phyloP scores from a whole-genome alignment of 2,888 invertebrate genomes.

The Eucera pruinosa region DNA sequence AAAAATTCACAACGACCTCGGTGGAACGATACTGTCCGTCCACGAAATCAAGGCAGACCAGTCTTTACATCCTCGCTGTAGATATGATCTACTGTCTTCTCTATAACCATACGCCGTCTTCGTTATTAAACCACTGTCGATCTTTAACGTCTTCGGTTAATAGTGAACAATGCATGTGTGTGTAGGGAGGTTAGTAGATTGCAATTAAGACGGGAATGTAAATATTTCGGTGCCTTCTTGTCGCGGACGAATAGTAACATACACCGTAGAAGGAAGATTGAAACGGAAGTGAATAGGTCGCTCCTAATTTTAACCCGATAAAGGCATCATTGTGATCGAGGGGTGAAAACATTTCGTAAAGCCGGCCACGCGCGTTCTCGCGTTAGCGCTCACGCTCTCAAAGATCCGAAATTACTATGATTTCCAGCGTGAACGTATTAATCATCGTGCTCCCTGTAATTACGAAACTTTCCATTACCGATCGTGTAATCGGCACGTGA shows the following conservation, averaged over 20 bases:
- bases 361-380: background rate
- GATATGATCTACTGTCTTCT: no score
- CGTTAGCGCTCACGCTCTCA: background rate
- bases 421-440: slow-evolving; percentile 51
- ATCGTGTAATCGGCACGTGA: slow-evolving; percentile 56
- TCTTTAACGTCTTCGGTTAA: no score
- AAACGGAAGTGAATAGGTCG: slow-evolving; percentile 7
- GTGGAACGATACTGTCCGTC: no score
- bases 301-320: slow-evolving; percentile 30
- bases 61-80: no score
- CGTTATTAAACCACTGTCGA: no score
- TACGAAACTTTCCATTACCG: slow-evolving; percentile 58
- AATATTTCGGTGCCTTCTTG: no score
- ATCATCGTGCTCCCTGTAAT: slow-evolving; percentile 51
- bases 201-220: no score
- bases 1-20: background rate
- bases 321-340: background rate
- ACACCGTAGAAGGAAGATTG: background rate
- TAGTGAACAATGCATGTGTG: no score
- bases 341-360: slow-evolving; percentile 4
- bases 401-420: slow-evolving; percentile 49
- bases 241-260: no score
- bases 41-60: no score
- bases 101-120: no score
- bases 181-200: no score